Evolutionary conservation across 2,113 vertebrate species (phyloP), one percentile per base, ranked within the genome.

Genomic region (Poeciliopsis prolifica): DNA sequence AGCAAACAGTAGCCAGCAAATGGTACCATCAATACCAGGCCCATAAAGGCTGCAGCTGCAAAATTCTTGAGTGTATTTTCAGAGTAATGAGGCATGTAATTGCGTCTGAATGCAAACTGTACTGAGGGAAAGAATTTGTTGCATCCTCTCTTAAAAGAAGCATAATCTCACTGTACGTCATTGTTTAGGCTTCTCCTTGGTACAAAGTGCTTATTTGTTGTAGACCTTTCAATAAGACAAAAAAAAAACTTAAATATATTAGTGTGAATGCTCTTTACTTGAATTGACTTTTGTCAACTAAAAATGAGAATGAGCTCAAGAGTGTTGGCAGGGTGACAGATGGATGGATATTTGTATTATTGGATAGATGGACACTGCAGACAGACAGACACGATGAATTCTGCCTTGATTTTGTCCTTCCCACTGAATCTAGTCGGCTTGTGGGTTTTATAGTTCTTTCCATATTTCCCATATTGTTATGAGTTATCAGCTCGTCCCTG

Each of bases 1-100:
- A 48, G 66, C 26, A 64, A 33, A 70, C 42, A 64, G 40, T 61
- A 68, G 35, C 13, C 17, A 7, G 29, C 66, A 62, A 40, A 51
- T 5, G n/a, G 30, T n/a, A 40, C 19, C 12, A 37, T 37, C 61
- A 22, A 7, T 31, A 65, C 68, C 62, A 60, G 74, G 22, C 60
- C 24, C 48, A 26, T 66, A 28, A 29, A n/a, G 28, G 60, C 66
- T 62, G 58, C 70, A 69, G 74, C 66, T 69, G 58, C 74, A 51
- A 13, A 31, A 35, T 26, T 44, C 8, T 24, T 15, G 31, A 30
- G 61, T 60, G 68, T 75, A 61, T 61, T 75, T 68, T 30, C 37
- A 67, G 30, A 48, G 29, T 48, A 48, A 67, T 75, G 48, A 42
- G 37, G 64, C n/a, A 30, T 75, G 26, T 40, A 67, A 61, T 75